Evolutionary conservation across 2,888 invertebrate genomes (phyloP).

Genomic region (Cyaniris semiargus): DNA sequence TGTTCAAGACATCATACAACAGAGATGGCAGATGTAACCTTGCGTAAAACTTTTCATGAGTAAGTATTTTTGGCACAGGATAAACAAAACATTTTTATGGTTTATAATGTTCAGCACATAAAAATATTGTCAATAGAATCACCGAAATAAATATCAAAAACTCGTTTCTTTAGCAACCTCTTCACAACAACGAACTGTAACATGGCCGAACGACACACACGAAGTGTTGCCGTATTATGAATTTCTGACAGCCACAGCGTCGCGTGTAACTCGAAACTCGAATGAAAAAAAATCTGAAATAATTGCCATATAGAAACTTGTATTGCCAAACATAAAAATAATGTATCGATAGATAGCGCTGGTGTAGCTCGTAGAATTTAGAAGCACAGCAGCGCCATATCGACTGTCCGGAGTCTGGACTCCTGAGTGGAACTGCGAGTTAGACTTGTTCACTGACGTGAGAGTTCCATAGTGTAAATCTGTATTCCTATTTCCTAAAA

Average conservation of each 20-base stretch:
- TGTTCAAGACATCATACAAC: conserved; percentile 27
- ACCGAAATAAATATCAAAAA: conserved; percentile 29
- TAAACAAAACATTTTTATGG: conserved; percentile 17
- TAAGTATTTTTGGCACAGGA: conserved; percentile 15
- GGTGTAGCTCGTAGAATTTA: not conserved
- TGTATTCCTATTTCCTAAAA: no score
- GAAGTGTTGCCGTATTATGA: conserved; percentile 8
- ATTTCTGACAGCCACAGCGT: conserved; percentile 15
- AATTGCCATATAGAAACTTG: not conserved
- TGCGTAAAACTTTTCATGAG: conserved; percentile 9
- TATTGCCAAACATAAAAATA: not conserved
- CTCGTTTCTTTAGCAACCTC: conserved; percentile 10
- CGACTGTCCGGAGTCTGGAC: no score
- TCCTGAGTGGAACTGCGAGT: no score
- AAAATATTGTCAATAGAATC: not conserved
- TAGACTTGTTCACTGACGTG: no score
- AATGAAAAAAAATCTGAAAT: not conserved
- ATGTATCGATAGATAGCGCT: not conserved
- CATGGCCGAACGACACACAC: conserved; percentile 31
- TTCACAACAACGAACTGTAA: conserved; percentile 22
- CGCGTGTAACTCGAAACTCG: no score
- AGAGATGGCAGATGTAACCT: conserved; percentile 28
- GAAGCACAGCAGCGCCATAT: not conserved
- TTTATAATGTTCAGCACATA: not conserved
- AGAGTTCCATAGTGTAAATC: no score